phyloP scores from a whole-genome alignment of 2,797 vertebrate species.

The Bovichtus variegatus region DNA sequence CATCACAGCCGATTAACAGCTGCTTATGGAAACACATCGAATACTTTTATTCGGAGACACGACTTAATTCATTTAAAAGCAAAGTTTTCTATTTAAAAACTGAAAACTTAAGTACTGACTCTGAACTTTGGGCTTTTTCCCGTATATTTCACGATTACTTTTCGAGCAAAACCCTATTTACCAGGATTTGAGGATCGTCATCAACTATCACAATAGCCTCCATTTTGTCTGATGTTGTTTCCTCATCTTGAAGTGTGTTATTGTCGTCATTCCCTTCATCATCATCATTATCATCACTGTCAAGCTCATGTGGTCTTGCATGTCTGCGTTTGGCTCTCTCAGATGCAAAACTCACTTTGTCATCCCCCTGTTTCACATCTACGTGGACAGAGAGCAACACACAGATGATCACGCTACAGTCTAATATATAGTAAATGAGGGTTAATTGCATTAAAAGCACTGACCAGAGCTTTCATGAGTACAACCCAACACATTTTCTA shows the following conservation, averaged over 20 bases:
- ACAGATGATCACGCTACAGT: background rate
- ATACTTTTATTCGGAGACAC: background rate
- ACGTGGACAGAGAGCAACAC: constrained; percentile 9
- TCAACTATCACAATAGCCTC: constrained; percentile 75
- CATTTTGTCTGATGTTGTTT: constrained; percentile 73
- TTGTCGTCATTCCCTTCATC: constrained; percentile 83
- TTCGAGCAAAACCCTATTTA: constrained; percentile 32
- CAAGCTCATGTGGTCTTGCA: constrained; percentile 90
- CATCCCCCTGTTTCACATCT: constrained; percentile 82
- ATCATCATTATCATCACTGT: constrained; percentile 90
- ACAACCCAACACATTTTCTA: constrained; percentile 84
- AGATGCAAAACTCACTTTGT: constrained; percentile 70
- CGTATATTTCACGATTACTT: background rate
- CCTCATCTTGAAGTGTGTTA: constrained; percentile 68
- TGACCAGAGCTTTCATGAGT: constrained; percentile 51
- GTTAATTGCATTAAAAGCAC: constrained; percentile 27
- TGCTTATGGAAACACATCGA: background rate
- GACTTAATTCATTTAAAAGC: background rate
- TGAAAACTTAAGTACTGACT: background rate
- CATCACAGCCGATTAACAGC: background rate
- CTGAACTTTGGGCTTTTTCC: background rate
- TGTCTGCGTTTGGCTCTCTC: constrained; percentile 89
- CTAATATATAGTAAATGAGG: background rate
- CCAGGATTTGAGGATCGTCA: constrained; percentile 38
- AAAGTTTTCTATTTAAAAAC: background rate